A percentile compares a stretch with the other conserved stretches of the same genome.
phyloP scores from a whole-genome alignment of 2,113 vertebrate genomes.

The Jaculus jaculus region DNA sequence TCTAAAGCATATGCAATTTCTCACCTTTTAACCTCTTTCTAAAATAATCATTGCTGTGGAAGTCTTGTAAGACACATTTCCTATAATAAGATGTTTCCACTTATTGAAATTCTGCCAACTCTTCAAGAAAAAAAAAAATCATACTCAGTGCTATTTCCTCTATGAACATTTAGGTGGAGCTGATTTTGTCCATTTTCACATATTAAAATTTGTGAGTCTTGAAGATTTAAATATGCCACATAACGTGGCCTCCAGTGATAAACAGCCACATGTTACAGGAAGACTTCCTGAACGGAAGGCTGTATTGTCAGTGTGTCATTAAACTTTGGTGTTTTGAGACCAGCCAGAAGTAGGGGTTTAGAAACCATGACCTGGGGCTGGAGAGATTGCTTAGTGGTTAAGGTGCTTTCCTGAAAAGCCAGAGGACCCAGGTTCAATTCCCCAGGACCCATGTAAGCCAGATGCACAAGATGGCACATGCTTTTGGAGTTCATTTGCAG shows the following conservation, averaged over 20 bases:
- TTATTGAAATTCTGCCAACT: neutral
- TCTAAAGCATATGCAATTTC: neutral
- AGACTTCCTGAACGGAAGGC: neutral
- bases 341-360: neutral
- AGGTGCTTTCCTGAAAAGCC: no score
- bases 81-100: neutral
- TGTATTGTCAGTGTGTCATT: neutral
- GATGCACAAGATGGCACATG: no score
- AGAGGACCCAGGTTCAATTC: no score
- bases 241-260: neutral
- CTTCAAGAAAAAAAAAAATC: neutral
- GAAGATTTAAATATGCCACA: neutral
- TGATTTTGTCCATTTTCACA: neutral
- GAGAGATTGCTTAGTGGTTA: no score
- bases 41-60: neutral
- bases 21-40: neutral
- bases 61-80: neutral
- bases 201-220: neutral
- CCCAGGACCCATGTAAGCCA: no score
- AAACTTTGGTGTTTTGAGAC: neutral
- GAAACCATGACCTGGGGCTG: neutral
- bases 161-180: neutral
- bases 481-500: no score
- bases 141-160: neutral
- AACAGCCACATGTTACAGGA: neutral